A percentile compares a stretch with the other conserved stretches of the same genome.
phyloP scores from a whole-genome alignment of 1,140 invertebrate species.

The Drosophila asahinai region DNA sequence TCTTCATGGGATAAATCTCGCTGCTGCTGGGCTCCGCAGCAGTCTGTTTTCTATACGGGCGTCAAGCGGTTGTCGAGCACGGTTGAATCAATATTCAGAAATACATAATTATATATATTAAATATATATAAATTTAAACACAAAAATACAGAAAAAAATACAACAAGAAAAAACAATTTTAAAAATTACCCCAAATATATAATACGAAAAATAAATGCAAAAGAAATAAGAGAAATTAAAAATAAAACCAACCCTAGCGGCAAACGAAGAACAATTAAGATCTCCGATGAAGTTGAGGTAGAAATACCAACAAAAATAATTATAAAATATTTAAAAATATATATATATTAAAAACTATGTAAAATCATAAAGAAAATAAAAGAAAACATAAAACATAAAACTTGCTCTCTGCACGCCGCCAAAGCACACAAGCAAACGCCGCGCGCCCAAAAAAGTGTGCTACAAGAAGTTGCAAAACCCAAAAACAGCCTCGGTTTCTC shows the following conservation, averaged over 20 bases:
- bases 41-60: slow-evolving; percentile 82
- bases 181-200: neutral
- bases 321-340: neutral
- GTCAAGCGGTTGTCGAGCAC: slow-evolving; percentile 80
- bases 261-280: slow-evolving; percentile 26
- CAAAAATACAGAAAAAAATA: slow-evolving; percentile 20
- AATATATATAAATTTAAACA: slow-evolving; percentile 21
- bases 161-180: slow-evolving; percentile 2
- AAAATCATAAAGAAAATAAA: neutral
- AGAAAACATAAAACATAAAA: slow-evolving; percentile 3
- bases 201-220: slow-evolving; percentile 1
- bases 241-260: slow-evolving; percentile 1
- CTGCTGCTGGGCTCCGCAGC: slow-evolving; percentile 62
- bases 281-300: slow-evolving; percentile 16
- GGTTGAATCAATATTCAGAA: slow-evolving; percentile 45
- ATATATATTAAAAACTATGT: neutral
- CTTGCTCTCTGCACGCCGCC: no score
- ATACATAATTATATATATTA: slow-evolving; percentile 15
- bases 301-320: neutral
- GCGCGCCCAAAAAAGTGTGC: slow-evolving; percentile 41
- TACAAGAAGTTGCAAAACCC: slow-evolving; percentile 12
- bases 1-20: slow-evolving; percentile 81
- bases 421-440: slow-evolving; percentile 18
- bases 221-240: neutral
- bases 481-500: neutral